Evolutionary conservation across 37 sponge, comb jelly and placozoan genomes (phyloP), one percentile per base, ranked within the genome.

Genomic region (Ianthella basta): DNA sequence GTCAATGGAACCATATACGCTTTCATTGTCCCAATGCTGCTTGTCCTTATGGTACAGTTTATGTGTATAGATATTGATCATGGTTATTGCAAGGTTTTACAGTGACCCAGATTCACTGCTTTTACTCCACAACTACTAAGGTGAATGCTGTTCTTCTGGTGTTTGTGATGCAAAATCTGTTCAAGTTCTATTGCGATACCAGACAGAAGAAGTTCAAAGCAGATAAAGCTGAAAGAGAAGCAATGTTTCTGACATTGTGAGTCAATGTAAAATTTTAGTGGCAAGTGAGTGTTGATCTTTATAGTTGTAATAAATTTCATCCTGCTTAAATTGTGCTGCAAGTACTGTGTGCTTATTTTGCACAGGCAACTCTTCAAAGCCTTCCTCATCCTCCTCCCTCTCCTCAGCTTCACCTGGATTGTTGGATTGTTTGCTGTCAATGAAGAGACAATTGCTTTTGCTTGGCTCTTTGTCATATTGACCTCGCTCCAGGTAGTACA

Each of bases 341-440:
- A n/a, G n/a, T n/a, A n/a, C n/a, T n/a, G n/a, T n/a, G n/a, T n/a
- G n/a, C n/a, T n/a, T n/a, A n/a, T n/a, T n/a, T n/a, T 61, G 4
- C 25, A 27, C 27, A 69, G 70, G 29, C 10, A 69, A 18, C 34
- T 69, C 18, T 69, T 69, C 70, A 69, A 69, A 30, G 34, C 32
- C 3, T 34, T 69, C 4, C 1, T 69, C 18, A 34, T 69, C 34
- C 70, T 69, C 34, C 70, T 69, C 34, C 70, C 70, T 32, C 70
- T 69, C 15, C 19, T 35, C 34, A 33, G 70, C 27, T 18, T 69
- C 70, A 69, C 70, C 34, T 69, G 70, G 70, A 69, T 69, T 33
- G 27, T 69, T 69, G 70, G 70, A 32, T 33, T 69, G 29, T 69
- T 69, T 69, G 70, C 70, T 10, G 70, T 69, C 70, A 69, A 69